A percentile compares a stretch with the other conserved stretches of the same genome.
These are phyloP conservation scores for Plagiodera versicolora DNA, from an alignment of 2,888 invertebrate species.

Conservation along the genomic window DNA sequence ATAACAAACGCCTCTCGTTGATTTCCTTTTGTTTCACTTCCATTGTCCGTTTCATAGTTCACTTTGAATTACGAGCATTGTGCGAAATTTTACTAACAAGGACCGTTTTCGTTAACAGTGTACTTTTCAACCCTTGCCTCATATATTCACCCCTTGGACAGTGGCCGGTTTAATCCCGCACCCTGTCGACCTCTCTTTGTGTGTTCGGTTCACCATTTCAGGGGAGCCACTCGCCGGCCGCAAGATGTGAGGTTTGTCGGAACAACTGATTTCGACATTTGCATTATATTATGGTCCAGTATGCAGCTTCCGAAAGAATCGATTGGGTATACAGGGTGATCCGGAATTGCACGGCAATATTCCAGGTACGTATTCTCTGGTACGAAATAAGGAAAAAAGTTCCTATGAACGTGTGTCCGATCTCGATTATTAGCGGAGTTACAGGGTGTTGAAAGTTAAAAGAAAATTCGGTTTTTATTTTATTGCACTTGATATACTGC, in stretches of 20 bases:
- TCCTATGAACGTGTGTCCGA: too few species aligned
- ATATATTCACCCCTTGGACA: slow-evolving; percentile 54
- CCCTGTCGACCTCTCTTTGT: slow-evolving; percentile 31
- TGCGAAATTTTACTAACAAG: slow-evolving; percentile 47
- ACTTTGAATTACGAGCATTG: slow-evolving; percentile 43
- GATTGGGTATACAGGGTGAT: background rate
- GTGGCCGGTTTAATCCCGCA: slow-evolving; percentile 53
- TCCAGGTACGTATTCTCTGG: too few species aligned
- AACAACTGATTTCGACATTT: slow-evolving; percentile 26
- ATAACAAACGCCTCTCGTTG: slow-evolving; percentile 29
- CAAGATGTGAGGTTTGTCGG: slow-evolving; percentile 24
- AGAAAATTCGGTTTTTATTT: too few species aligned
- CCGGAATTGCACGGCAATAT: too few species aligned
- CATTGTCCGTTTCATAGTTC: slow-evolving; percentile 41
- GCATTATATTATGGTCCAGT: slow-evolving; percentile 22
- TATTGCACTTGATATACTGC: too few species aligned
- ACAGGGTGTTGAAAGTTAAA: too few species aligned
- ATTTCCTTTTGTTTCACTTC: slow-evolving; percentile 36
- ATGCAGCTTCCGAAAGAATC: too few species aligned
- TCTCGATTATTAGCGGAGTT: too few species aligned
- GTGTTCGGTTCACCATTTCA: slow-evolving; percentile 40
- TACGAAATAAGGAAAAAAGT: too few species aligned
- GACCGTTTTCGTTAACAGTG: slow-evolving; percentile 46
- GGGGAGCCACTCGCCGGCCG: slow-evolving; percentile 32
- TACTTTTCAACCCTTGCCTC: slow-evolving; percentile 53